A percentile compares a stretch with the other conserved stretches of the same genome.
Evolutionary conservation across 2,113 vertebrate species (phyloP).

Genomic region (Pagrus major): DNA sequence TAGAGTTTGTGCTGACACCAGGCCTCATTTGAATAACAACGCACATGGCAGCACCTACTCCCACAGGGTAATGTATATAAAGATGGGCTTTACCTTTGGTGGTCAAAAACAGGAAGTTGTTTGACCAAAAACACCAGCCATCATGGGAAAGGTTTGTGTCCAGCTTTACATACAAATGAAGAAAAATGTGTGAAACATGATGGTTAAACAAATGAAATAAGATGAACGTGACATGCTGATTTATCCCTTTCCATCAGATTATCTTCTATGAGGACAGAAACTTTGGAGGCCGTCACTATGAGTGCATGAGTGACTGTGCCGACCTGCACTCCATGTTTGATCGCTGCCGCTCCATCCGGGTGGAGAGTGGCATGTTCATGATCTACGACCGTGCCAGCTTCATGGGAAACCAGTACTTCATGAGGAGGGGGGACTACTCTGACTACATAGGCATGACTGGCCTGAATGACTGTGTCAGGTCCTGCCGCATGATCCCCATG

Average conservation of each 20-base stretch:
- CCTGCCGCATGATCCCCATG: slow-evolving; percentile 76
- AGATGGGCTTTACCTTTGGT: slow-evolving; percentile 16
- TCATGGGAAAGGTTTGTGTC: slow-evolving; percentile 78
- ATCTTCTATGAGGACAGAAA: slow-evolving; percentile 73
- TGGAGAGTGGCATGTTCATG: slow-evolving; percentile 80
- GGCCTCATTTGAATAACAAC: slow-evolving; percentile 74
- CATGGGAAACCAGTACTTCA: slow-evolving; percentile 80
- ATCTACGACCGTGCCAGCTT: slow-evolving; percentile 76
- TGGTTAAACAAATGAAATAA: neutral
- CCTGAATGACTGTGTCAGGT: slow-evolving; percentile 76
- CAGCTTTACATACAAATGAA: neutral
- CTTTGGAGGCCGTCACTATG: slow-evolving; percentile 72
- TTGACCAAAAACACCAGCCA: slow-evolving; percentile 29
- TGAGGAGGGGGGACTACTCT: slow-evolving; percentile 78
- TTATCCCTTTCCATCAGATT: slow-evolving; percentile 58
- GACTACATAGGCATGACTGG: slow-evolving; percentile 75
- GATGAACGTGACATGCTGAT: neutral
- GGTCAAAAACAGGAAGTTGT: slow-evolving; percentile 3
- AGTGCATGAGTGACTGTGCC: slow-evolving; percentile 73
- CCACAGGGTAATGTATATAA: slow-evolving; percentile 60
- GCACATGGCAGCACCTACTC: slow-evolving; percentile 26
- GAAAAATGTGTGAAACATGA: neutral
- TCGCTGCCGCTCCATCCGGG: slow-evolving; percentile 72
- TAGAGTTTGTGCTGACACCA: slow-evolving; percentile 78
- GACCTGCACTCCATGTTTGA: slow-evolving; percentile 75